Percentiles rank a stretch among this genome's conserved stretches.
Conservation (phyloP, 2,888 invertebrate species). For the Dicranocentrus wangi region DNA sequence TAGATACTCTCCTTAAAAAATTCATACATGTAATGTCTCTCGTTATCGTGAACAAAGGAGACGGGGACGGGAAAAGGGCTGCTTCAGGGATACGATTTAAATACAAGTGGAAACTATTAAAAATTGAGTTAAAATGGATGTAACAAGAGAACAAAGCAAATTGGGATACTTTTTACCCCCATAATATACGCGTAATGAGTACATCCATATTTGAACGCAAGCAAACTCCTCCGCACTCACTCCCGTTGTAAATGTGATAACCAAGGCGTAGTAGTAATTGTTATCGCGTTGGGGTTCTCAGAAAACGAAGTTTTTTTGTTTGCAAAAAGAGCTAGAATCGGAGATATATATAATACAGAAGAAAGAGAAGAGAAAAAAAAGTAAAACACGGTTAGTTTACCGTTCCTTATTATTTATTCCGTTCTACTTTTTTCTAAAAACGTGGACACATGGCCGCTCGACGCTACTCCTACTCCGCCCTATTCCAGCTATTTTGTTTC, state of each 20-base stretch:
- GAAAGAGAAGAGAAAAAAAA: too few relatives aligned
- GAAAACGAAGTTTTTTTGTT: too few relatives aligned
- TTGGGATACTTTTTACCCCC: too few relatives aligned
- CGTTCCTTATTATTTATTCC: slow-evolving; percentile 51
- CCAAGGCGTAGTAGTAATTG: too few relatives aligned
- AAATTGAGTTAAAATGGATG: too few relatives aligned
- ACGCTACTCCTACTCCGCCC: neutral
- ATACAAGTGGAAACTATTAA: slow-evolving; percentile 8
- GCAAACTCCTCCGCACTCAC: too few relatives aligned
- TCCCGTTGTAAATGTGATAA: too few relatives aligned
- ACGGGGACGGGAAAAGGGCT: neutral
- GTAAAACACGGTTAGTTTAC: slow-evolving; percentile 32
- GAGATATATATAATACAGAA: too few relatives aligned
- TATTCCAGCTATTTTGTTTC: neutral
- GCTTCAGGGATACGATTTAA: slow-evolving; percentile 41
- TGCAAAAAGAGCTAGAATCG: too few relatives aligned
- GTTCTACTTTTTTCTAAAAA: slow-evolving; percentile 40
- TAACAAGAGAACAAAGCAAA: slow-evolving; percentile 36
- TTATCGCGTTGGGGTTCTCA: too few relatives aligned
- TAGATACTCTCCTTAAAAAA: slow-evolving; percentile 21
- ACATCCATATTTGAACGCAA: too few relatives aligned
- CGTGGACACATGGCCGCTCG: neutral
- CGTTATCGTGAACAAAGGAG: slow-evolving; percentile 16
- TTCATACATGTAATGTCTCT: slow-evolving; percentile 35
- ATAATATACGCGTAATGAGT: too few relatives aligned